Base-by-base conservation (phyloP, 2,113 vertebrate species). In the Ophthalmolycus amberensis region DNA sequence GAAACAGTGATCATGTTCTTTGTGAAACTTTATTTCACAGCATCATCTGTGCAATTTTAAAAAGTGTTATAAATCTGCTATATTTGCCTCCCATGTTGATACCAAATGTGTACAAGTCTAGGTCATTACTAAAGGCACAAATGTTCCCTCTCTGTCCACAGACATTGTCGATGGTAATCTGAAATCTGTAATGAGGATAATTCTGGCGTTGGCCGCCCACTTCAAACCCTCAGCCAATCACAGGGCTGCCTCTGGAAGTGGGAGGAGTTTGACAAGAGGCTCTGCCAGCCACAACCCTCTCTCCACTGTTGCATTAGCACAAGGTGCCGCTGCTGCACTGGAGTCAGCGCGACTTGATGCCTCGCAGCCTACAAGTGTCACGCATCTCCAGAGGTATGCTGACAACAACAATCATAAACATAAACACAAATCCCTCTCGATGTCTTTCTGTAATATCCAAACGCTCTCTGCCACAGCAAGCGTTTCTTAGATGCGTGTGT, bases 91-190 rank as follows among this genome's bases (percentile, higher is more conserved):
- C 34, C n/a, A 22, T 56, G 34, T 22, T 46, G 25, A 20, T 25
- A 34, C 34, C 2, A 5, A 22, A 12, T 54, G 10, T 48, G 6
- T 44, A 0, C 11, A 44, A 15, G 40, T 25, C 5, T 11, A n/a
- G 2, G n/a, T 58, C 22, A 29, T 38, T 42, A n/a, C 5, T 71
- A 42, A 58, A 67, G 5, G 14, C 15, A 37, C 18, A 77, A 56
- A 3, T 77, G 16, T 68, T 82, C 7, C 10, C 60, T 75, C 70
- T 79, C 48, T 74, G 22, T 71, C 71, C 75, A 58, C 90, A 99
- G 98, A 99, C 90, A 97, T 99, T 1, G 96, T 99, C 22, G 97
- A 99, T 1, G 98, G 98, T 9, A 99, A 99, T 92, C 89, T 99
- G 85, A 99, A 99, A 91, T 97, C 97, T n/a, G 96, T 96, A 78